phyloP scores from a whole-genome alignment of 2,113 vertebrate genomes.

The Balaeniceps rex region DNA sequence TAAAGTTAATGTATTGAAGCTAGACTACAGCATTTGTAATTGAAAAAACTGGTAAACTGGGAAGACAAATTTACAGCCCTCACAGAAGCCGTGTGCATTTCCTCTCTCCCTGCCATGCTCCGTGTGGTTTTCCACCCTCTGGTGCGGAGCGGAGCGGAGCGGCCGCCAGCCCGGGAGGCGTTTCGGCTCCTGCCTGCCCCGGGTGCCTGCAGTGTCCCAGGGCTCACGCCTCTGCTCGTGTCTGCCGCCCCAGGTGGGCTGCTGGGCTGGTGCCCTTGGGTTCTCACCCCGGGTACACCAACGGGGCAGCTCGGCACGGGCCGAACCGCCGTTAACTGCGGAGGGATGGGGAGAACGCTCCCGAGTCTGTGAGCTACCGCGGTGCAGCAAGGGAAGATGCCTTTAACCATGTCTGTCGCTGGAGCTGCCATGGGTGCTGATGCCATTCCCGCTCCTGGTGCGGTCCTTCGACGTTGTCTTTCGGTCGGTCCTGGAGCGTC shows the following conservation, averaged over 20 bases:
- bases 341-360: not conserved
- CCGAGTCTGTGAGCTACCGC: rapidly evolving
- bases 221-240: not conserved
- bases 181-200: not conserved
- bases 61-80: not conserved
- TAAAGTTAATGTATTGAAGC: not conserved
- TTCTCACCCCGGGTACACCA: rapidly evolving
- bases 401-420: rapidly evolving
- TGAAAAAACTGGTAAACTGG: not conserved
- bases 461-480: rapidly evolving
- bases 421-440: not conserved
- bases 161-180: not conserved
- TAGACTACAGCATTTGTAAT: not conserved
- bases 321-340: rapidly evolving
- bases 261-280: not conserved
- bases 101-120: not conserved
- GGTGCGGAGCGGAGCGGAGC: not conserved
- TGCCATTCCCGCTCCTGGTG: not conserved
- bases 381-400: not conserved
- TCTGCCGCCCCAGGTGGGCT: not conserved
- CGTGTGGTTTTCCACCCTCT: not conserved
- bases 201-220: not conserved
- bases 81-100: rapidly evolving
- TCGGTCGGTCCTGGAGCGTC: rapidly evolving
- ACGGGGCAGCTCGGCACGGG: not conserved